Percentiles rank a stretch among this genome's conserved stretches.
phyloP scores from a whole-genome alignment of 1,140 invertebrate genomes.

The Plectrocnemia conspersa region DNA sequence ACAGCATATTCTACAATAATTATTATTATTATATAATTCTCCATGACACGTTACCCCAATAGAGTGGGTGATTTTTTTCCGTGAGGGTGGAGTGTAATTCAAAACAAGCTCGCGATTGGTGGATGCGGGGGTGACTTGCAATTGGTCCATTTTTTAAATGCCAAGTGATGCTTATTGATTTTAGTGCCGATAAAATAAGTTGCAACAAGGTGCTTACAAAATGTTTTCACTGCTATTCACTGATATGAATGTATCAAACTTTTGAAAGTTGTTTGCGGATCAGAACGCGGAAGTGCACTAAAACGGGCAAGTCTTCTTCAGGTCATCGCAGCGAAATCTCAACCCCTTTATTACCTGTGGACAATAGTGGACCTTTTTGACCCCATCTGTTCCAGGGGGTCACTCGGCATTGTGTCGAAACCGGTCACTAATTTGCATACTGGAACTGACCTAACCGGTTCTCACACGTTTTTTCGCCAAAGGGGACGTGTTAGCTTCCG shows the following conservation, averaged over 20 bases:
- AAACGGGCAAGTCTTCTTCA: not conserved
- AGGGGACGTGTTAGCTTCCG: slow-evolving; percentile 16
- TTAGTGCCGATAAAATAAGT: too few species aligned
- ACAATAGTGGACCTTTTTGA: slow-evolving; percentile 33
- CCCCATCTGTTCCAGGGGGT: slow-evolving; percentile 23
- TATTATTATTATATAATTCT: too few species aligned
- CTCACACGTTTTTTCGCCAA: slow-evolving; percentile 32
- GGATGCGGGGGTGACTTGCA: slow-evolving; percentile 4
- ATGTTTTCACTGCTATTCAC: too few species aligned
- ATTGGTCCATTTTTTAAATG: slow-evolving; percentile 1
- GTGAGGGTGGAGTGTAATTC: slow-evolving; percentile 5
- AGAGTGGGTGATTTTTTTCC: slow-evolving; percentile 8
- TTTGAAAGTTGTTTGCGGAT: too few species aligned
- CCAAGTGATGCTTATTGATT: too few species aligned
- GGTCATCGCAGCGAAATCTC: slow-evolving; percentile 9
- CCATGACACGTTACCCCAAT: too few species aligned
- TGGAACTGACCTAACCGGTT: slow-evolving; percentile 36
- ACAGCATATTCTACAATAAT: too few species aligned
- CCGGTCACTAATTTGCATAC: slow-evolving; percentile 34
- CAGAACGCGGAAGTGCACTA: not conserved
- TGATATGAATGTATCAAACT: too few species aligned
- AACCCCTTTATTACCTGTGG: slow-evolving; percentile 23
- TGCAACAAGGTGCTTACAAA: too few species aligned
- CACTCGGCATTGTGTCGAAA: slow-evolving; percentile 22
- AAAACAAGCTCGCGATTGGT: slow-evolving; percentile 8